Evolutionary conservation across 2,113 vertebrate species (phyloP), one percentile per base, ranked within the genome.

Genomic region (Limnothrissa miodon): DNA sequence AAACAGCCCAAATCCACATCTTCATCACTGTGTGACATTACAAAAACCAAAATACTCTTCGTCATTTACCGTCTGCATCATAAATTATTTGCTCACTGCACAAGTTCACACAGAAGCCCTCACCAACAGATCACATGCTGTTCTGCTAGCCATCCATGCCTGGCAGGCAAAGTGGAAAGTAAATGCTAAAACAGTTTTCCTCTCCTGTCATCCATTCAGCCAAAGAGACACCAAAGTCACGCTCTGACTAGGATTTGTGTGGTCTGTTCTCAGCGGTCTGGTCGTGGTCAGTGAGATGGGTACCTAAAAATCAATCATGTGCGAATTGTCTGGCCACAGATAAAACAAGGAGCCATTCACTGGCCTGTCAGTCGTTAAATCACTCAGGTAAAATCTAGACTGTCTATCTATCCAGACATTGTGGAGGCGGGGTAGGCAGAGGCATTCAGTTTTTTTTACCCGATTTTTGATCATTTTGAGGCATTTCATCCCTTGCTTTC

Each of bases 301-400:
- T 74, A 74, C 66, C 33, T 74, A 36, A 74, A 74, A 36, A 74
- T 74, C 66, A 74, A 36, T 15, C 66, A 74, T 19, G 66, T 33
- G 19, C 36, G 66, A 74, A 33, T 74, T 74, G 66, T 74, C 66
- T 74, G 66, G 66, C 66, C 15, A 36, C 66, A 15, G 29, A 36
- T 74, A 29, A 74, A 13, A 74, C 29, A 33, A 36, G 33, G 13
- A 74, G 29, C 33, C 66, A 29, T 5, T 39, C 66, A 4, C 15
- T 74, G 66, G 66, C 66, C 33, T 36, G 29, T 33, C 33, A 36
- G 29, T 74, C 15, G 66, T 74, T 74, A 74, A 74, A 74, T 74
- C 66, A 74, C 66, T 74, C 66, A 74, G 66, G 66, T 74, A 74
- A 33, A 74, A 74, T 74, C 66, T 36, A 36, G 9, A 17, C 51